Conservation (phyloP, 2,113 vertebrate genomes). For the Planiliza haematocheilus region DNA sequence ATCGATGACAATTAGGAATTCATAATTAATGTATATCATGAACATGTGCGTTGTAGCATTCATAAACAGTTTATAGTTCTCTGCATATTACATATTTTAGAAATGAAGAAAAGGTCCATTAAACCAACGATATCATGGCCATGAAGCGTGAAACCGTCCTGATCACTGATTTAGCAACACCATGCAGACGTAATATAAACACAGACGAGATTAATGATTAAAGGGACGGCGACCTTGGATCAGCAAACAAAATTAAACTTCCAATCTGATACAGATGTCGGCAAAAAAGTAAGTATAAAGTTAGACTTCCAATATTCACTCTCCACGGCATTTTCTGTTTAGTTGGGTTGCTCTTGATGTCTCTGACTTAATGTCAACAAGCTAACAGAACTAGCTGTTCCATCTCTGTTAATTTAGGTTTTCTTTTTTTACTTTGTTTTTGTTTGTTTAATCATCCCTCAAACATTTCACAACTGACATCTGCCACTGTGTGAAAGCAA, state of each 20-base stretch:
- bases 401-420: too few relatives aligned
- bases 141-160: background rate
- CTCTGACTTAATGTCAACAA: background rate
- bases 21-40: too few relatives aligned
- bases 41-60: background rate
- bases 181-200: background rate
- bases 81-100: too few relatives aligned
- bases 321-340: background rate
- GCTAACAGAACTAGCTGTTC: too few relatives aligned
- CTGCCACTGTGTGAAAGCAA: too few relatives aligned
- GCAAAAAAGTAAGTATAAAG: background rate
- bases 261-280: too few relatives aligned
- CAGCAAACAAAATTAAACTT: background rate
- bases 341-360: background rate
- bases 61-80: too few relatives aligned
- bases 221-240: background rate
- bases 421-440: too few relatives aligned
- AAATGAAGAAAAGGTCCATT: too few relatives aligned
- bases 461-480: too few relatives aligned
- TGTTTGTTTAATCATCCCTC: too few relatives aligned
- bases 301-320: background rate
- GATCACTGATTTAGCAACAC: constrained; percentile 2
- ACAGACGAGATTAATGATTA: background rate
- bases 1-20: accelerated
- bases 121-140: background rate